A percentile compares a stretch with the other conserved stretches of the same genome.
Evolutionary conservation across 2,797 vertebrate genomes (phyloP).

Genomic region (Onychomys torridus): DNA sequence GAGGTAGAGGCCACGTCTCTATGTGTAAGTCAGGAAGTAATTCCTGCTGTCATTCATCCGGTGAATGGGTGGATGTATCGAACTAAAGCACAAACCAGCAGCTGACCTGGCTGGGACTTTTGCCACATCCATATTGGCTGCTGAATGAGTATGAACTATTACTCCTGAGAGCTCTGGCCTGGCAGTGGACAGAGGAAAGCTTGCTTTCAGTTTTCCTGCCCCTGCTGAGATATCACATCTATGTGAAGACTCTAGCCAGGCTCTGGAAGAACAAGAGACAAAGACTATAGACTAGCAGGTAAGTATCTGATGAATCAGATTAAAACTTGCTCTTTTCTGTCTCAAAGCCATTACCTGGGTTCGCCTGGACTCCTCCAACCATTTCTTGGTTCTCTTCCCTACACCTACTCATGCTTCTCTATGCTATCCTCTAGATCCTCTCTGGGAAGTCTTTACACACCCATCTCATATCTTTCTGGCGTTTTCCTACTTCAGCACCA

Average conservation of each 20-base stretch:
- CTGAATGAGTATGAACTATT: neutral
- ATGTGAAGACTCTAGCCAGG: neutral
- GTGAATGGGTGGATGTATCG: neutral
- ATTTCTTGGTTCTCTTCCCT: neutral
- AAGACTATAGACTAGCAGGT: neutral
- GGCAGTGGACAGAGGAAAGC: neutral
- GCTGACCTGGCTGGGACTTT: slow-evolving; percentile 23
- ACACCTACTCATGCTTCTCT: neutral
- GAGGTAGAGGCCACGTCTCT: neutral
- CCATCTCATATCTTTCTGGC: neutral
- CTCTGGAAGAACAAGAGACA: slow-evolving; percentile 7
- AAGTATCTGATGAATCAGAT: slow-evolving; percentile 31
- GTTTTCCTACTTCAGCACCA: neutral
- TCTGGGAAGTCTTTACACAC: neutral
- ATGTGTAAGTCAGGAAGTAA: neutral
- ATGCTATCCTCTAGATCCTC: neutral
- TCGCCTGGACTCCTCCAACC: neutral
- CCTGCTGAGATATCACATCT: neutral
- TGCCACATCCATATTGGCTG: neutral
- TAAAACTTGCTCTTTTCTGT: slow-evolving; percentile 9
- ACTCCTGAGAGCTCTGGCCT: neutral
- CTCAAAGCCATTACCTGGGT: neutral
- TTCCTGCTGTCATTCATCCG: neutral
- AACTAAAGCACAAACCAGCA: neutral
- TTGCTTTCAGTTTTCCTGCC: neutral